Evolutionary conservation across 2,888 invertebrate species (phyloP).

Genomic region (Gortyna flavago): DNA sequence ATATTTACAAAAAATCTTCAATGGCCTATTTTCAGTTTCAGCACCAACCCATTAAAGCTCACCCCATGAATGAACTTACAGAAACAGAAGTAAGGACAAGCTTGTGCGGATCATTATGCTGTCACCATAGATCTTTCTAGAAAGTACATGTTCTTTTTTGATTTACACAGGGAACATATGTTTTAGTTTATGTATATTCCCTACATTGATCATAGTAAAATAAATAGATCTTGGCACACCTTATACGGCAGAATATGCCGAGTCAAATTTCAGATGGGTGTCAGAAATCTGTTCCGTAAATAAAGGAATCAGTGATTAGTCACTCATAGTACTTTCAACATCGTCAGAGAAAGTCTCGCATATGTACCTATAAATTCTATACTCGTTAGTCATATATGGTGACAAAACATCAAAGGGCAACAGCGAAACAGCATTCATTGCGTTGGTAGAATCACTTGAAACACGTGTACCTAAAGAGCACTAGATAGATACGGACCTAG

Average conservation of each 20-base stretch:
- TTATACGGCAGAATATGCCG: slow-evolving; percentile 21
- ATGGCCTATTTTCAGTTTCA: background rate
- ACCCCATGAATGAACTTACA: too few relatives aligned
- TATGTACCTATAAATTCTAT: background rate
- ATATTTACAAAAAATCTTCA: background rate
- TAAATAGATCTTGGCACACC: slow-evolving; percentile 49
- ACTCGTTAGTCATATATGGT: slow-evolving; percentile 37
- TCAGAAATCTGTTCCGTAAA: slow-evolving; percentile 11
- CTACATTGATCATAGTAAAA: slow-evolving; percentile 21
- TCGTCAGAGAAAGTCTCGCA: slow-evolving; percentile 24
- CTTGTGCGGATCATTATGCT: too few relatives aligned
- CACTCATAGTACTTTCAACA: slow-evolving; percentile 38
- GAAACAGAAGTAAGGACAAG: too few relatives aligned
- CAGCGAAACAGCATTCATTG: slow-evolving; percentile 17
- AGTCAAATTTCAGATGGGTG: background rate
- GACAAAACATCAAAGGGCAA: slow-evolving; percentile 28
- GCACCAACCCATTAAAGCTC: too few relatives aligned
- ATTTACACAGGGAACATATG: slow-evolving; percentile 1
- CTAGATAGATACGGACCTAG: background rate
- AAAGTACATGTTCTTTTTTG: background rate
- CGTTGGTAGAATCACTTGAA: slow-evolving; percentile 21
- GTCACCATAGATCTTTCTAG: slow-evolving; percentile 7
- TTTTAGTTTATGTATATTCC: slow-evolving; percentile 10
- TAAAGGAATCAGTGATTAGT: slow-evolving; percentile 31
- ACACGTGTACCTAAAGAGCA: slow-evolving; percentile 16